phyloP scores from a whole-genome alignment of 2,797 vertebrate genomes.

The Hafferia zeledoni region DNA sequence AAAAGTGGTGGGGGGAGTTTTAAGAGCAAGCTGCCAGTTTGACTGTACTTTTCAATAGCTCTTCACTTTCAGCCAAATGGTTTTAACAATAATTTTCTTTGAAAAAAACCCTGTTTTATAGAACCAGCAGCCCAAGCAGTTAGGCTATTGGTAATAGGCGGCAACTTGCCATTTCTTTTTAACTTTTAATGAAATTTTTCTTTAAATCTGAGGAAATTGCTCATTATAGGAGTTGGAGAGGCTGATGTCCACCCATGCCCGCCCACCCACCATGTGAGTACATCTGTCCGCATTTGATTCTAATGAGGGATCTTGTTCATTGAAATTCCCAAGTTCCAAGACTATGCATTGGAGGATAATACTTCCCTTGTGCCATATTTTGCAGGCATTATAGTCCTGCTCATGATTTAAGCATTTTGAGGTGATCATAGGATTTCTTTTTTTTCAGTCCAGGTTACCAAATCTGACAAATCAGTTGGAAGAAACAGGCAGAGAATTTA shows the following conservation, averaged over 20 bases:
- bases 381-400: not conserved
- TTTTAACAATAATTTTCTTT: conserved; percentile 63
- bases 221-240: conserved; percentile 44
- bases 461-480: not conserved
- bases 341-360: not conserved
- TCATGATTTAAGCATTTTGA: not conserved
- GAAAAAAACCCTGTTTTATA: conserved; percentile 33
- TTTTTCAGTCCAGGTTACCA: not conserved
- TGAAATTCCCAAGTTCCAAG: not conserved
- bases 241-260: not conserved
- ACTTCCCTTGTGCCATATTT: not conserved
- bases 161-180: conserved; percentile 50
- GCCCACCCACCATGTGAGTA: conserved; percentile 29
- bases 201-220: conserved; percentile 65
- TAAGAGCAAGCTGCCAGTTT: conserved; percentile 63
- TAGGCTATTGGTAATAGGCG: conserved; percentile 22
- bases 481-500: not conserved
- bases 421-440: not conserved
- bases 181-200: conserved; percentile 61
- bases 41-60: conserved; percentile 50
- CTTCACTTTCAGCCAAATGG: conserved; percentile 52
- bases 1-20: conserved; percentile 53
- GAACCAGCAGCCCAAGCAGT: conserved; percentile 31
- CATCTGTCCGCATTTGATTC: conserved; percentile 32
- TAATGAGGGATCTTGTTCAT: not conserved